phyloP scores from a whole-genome alignment of 2,797 vertebrate species.

The Peromyscus melanophrys region DNA sequence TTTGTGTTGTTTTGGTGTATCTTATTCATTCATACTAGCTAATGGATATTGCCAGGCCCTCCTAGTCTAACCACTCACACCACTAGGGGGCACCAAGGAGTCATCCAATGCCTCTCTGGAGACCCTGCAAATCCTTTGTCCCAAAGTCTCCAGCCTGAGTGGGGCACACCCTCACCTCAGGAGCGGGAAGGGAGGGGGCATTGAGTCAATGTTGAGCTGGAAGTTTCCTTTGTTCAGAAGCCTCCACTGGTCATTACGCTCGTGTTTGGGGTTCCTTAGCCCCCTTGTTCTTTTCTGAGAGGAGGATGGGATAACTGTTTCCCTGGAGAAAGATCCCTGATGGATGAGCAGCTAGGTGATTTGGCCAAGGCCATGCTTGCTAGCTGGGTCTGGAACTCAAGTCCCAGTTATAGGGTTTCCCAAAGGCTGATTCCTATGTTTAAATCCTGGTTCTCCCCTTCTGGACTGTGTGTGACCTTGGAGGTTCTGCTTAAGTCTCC shows the following conservation, averaged over 20 bases:
- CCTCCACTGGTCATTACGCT: neutral
- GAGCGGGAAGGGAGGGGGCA: neutral
- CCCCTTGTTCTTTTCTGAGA: neutral
- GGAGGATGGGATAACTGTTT: neutral
- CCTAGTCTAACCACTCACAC: neutral
- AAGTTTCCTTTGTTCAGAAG: neutral
- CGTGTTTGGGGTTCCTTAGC: neutral
- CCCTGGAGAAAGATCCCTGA: neutral
- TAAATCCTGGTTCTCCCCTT: neutral
- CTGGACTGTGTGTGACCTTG: neutral
- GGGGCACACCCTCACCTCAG: neutral
- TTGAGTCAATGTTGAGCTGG: neutral
- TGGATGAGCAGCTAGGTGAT: neutral
- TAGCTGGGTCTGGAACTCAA: neutral
- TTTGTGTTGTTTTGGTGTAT: neutral
- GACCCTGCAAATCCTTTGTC: neutral
- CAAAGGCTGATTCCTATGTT: neutral
- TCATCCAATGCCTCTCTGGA: neutral
- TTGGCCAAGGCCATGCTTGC: neutral
- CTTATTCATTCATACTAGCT: neutral
- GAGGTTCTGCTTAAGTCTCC: neutral
- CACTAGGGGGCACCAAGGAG: conserved; percentile 73
- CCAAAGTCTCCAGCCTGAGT: neutral
- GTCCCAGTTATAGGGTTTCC: neutral
- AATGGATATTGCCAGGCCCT: neutral